Evolutionary conservation across 2,113 vertebrate genomes (phyloP).

Genomic region (Papio anubis): DNA sequence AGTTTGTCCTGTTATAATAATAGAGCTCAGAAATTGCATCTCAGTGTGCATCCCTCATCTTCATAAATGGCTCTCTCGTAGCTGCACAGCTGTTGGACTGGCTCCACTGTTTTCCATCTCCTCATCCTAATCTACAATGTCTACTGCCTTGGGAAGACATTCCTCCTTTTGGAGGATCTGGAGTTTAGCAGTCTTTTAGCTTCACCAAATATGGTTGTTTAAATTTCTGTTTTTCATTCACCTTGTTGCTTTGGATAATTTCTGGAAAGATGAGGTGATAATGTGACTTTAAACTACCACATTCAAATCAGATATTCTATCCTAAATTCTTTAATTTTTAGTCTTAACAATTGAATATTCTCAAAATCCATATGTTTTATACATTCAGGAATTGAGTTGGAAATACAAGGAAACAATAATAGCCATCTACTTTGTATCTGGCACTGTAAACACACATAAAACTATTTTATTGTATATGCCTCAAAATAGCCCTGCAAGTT

Average conservation of each 20-base stretch:
- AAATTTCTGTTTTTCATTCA: neutral
- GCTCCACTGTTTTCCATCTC: neutral
- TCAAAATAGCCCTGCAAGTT: neutral
- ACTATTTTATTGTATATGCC: neutral
- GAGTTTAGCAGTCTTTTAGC: neutral
- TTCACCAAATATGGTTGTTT: neutral
- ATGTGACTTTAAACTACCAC: neutral
- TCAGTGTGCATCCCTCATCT: neutral
- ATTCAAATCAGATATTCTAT: neutral
- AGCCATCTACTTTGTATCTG: neutral
- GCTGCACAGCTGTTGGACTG: accelerated
- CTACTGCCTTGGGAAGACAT: neutral
- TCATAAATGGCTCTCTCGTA: neutral
- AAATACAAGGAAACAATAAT: neutral
- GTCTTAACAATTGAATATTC: neutral
- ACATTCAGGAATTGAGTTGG: neutral
- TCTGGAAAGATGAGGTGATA: neutral
- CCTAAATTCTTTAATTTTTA: constrained; percentile 26
- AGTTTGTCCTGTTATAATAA: neutral
- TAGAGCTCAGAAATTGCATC: neutral
- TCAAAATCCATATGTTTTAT: constrained; percentile 14
- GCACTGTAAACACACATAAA: neutral
- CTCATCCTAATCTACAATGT: neutral
- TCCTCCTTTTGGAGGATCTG: neutral
- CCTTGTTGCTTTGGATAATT: neutral